A percentile compares a stretch with the other conserved stretches of the same genome.
phyloP scores from a whole-genome alignment of 2,113 vertebrate genomes.

The Bombycilla garrulus region DNA sequence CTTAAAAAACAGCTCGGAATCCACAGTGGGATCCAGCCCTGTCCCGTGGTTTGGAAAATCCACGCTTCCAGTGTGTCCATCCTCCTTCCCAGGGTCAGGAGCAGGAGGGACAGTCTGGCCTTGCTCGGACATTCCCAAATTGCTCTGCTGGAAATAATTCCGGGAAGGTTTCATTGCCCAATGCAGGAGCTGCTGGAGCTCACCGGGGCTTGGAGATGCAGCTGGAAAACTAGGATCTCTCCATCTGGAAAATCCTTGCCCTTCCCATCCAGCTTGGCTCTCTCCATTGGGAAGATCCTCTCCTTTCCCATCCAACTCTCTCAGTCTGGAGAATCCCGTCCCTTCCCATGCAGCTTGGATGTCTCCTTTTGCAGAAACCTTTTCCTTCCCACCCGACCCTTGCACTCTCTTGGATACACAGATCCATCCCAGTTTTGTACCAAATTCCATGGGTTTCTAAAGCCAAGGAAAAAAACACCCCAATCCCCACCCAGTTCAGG shows the following conservation, averaged over 20 bases:
- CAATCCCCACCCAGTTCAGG: fast-evolving
- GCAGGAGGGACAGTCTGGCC: fast-evolving
- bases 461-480: neutral
- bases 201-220: neutral
- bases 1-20: neutral
- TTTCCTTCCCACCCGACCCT: neutral
- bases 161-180: neutral
- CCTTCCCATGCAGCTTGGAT: neutral
- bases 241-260: neutral
- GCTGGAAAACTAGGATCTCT: neutral
- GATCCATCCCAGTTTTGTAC: neutral
- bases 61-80: neutral
- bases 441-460: neutral
- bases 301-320: neutral
- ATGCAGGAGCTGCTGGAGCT: neutral
- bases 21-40: neutral
- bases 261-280: neutral
- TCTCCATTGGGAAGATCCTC: neutral
- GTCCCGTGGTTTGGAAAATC: neutral
- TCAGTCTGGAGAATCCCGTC: neutral
- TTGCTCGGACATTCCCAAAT: neutral
- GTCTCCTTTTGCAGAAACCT: too few species aligned
- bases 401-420: fast-evolving
- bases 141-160: neutral
- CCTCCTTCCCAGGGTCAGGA: neutral